Conservation (phyloP, 92 coral and sea anemone genomes). For the Phenganax subtilis region DNA sequence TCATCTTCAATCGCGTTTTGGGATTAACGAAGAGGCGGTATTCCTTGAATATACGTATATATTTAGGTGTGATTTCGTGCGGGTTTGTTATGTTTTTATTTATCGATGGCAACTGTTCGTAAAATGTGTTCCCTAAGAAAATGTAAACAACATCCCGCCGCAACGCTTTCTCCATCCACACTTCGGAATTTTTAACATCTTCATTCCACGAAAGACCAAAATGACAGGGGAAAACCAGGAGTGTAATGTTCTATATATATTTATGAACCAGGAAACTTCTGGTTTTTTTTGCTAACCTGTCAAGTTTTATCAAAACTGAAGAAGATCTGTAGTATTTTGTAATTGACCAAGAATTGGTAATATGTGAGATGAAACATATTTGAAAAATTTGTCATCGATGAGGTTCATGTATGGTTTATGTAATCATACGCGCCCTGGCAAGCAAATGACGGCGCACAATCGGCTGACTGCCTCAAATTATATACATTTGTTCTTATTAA, state of each 20-base stretch:
- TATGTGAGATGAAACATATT: background rate
- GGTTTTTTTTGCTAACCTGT: background rate
- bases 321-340: background rate
- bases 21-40: background rate
- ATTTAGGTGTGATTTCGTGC: conserved; percentile 1
- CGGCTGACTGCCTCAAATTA: background rate
- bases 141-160: conserved; percentile 34
- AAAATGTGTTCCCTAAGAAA: background rate
- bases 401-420: background rate
- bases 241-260: background rate
- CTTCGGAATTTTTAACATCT: too few relatives aligned
- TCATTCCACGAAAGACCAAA: too few relatives aligned
- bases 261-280: conserved; percentile 5
- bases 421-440: conserved; percentile 8
- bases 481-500: conserved; percentile 13
- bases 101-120: conserved; percentile 26
- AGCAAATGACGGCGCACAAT: background rate
- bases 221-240: background rate
- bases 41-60: background rate
- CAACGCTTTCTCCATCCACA: background rate
- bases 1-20: too few relatives aligned
- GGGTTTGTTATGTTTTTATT: conserved; percentile 27
- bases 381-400: conserved; percentile 1
- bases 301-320: background rate
- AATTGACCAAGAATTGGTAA: conserved; percentile 7